These are phyloP conservation scores for Merops nubicus DNA, from an alignment of 2,113 vertebrate species.

Conservation along the genomic window DNA sequence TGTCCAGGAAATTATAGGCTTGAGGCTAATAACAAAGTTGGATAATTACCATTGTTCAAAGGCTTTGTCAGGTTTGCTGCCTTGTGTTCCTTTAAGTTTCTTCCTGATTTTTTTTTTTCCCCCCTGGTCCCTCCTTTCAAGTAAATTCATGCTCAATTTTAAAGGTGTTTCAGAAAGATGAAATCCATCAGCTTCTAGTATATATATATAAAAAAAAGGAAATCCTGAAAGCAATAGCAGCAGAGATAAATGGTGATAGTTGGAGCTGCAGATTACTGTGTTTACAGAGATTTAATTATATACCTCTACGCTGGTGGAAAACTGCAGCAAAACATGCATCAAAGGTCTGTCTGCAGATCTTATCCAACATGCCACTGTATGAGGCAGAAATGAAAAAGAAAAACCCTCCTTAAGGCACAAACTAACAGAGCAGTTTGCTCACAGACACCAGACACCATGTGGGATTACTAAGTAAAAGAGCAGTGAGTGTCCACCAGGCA, in stretches of 20 bases:
- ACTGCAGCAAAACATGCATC: not conserved
- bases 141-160: not conserved
- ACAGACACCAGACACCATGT: no score
- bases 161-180: not conserved
- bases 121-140: not conserved
- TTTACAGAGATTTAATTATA: not conserved
- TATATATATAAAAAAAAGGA: not conserved
- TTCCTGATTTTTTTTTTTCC: rapidly evolving
- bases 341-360: not conserved
- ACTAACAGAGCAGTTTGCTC: not conserved
- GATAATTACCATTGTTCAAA: not conserved
- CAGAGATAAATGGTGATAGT: not conserved
- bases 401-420: not conserved
- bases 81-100: not conserved
- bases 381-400: not conserved
- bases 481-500: not conserved
- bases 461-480: not conserved
- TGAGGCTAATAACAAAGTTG: not conserved
- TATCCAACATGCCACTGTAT: not conserved
- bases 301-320: not conserved
- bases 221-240: not conserved
- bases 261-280: not conserved
- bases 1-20: not conserved
- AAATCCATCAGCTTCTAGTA: not conserved
- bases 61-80: not conserved